Conservation (phyloP, 2,888 invertebrate species). For the Sepioteuthis lessoniana region DNA sequence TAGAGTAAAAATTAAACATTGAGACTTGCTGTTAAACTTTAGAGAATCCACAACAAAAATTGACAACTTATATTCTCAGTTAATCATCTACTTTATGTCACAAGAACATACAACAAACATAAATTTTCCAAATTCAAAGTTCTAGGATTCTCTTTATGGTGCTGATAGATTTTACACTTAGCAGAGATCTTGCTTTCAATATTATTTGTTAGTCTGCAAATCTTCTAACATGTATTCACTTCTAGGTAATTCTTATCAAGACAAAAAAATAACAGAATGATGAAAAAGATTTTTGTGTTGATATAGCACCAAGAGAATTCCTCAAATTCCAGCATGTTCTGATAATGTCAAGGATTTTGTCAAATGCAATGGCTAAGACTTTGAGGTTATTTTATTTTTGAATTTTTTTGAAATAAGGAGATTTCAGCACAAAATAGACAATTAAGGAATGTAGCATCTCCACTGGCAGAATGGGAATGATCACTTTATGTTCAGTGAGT, state of each 20-base stretch:
- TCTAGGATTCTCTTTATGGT: neutral
- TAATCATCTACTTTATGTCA: neutral
- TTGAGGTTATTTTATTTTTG: neutral
- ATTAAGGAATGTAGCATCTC: no score
- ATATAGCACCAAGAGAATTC: neutral
- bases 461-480: no score
- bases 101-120: neutral
- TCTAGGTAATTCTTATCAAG: neutral
- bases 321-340: neutral
- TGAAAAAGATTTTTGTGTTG: neutral
- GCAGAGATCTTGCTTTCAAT: no score
- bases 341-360: conserved; percentile 17
- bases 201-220: neutral
- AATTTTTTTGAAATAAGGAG: neutral
- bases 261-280: neutral
- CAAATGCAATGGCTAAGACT: neutral
- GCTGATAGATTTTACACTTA: no score
- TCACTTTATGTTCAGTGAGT: no score
- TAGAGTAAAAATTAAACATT: no score
- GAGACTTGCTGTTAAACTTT: no score
- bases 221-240: neutral
- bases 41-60: no score
- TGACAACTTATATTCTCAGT: neutral
- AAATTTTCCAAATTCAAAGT: neutral
- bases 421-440: neutral